Percentiles rank a stretch among this genome's conserved stretches.
Evolutionary conservation across 2,113 vertebrate genomes (phyloP).

Genomic region (Vombatus ursinus): DNA sequence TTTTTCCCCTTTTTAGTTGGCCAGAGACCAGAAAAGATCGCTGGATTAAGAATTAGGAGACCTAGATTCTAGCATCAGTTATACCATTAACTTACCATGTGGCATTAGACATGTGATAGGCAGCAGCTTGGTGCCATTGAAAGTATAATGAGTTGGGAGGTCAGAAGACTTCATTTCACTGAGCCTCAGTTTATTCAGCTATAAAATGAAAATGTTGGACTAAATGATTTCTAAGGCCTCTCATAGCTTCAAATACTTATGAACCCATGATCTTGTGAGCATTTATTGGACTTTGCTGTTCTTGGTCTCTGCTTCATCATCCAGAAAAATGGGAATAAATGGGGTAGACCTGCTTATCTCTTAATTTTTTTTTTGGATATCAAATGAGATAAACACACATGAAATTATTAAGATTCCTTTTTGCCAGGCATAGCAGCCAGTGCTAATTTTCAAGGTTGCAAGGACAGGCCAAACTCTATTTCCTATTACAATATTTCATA

Average conservation of each 20-base stretch:
- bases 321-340: too few relatives aligned
- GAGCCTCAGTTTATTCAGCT: neutral
- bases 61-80: too few relatives aligned
- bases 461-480: neutral
- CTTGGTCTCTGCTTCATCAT: neutral
- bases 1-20: neutral
- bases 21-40: neutral
- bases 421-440: neutral
- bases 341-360: too few relatives aligned
- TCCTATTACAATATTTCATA: neutral
- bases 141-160: neutral
- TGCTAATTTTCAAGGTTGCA: neutral
- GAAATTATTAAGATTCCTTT: neutral
- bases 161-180: neutral
- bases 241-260: neutral
- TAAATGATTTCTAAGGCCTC: neutral
- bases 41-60: too few relatives aligned
- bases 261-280: too few relatives aligned
- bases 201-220: neutral
- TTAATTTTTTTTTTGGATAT: too few relatives aligned
- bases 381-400: too few relatives aligned
- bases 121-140: neutral
- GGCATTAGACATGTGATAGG: neutral
- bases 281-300: neutral
- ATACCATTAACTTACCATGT: neutral